Evolutionary conservation across 2,888 invertebrate genomes (phyloP).

Genomic region (Tortricodes alternella): DNA sequence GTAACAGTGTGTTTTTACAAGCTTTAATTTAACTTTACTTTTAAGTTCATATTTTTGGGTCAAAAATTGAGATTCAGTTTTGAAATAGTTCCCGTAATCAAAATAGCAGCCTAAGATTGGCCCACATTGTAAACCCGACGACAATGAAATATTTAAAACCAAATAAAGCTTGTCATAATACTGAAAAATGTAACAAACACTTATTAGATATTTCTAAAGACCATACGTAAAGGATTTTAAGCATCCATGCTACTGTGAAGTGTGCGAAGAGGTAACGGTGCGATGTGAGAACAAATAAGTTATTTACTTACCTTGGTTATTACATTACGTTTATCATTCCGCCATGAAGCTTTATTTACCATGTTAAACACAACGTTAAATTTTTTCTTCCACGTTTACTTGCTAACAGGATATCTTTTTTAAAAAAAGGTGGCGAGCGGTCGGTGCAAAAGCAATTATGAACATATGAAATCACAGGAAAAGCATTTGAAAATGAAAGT

Average conservation of each 20-base stretch:
- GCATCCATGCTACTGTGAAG: slow-evolving; percentile 46
- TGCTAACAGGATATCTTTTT: background rate
- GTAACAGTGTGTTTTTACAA: too few relatives aligned
- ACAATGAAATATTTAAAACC: too few relatives aligned
- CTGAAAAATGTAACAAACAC: too few relatives aligned
- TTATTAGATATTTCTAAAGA: slow-evolving; percentile 53
- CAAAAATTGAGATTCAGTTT: slow-evolving; percentile 7
- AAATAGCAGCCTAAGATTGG: too few relatives aligned
- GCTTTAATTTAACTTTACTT: too few relatives aligned
- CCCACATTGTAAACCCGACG: too few relatives aligned
- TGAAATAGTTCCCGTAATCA: too few relatives aligned
- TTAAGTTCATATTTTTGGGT: too few relatives aligned
- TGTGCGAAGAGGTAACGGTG: slow-evolving; percentile 14
- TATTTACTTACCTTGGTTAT: slow-evolving; percentile 8
- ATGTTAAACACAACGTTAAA: background rate
- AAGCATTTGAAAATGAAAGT: slow-evolving; percentile 62
- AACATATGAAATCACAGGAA: slow-evolving; percentile 80
- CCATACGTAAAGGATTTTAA: slow-evolving; percentile 59
- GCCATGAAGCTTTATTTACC: background rate
- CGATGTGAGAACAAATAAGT: slow-evolving; percentile 36
- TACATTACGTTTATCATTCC: background rate
- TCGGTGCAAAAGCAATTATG: slow-evolving; percentile 77
- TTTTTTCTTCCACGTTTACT: too few relatives aligned
- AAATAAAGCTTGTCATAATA: too few relatives aligned
- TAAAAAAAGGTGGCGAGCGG: slow-evolving; percentile 54